Percentiles rank a stretch among this genome's conserved stretches.
Evolutionary conservation across 2,888 invertebrate species (phyloP).

Genomic region (Chymomyza amoena): DNA sequence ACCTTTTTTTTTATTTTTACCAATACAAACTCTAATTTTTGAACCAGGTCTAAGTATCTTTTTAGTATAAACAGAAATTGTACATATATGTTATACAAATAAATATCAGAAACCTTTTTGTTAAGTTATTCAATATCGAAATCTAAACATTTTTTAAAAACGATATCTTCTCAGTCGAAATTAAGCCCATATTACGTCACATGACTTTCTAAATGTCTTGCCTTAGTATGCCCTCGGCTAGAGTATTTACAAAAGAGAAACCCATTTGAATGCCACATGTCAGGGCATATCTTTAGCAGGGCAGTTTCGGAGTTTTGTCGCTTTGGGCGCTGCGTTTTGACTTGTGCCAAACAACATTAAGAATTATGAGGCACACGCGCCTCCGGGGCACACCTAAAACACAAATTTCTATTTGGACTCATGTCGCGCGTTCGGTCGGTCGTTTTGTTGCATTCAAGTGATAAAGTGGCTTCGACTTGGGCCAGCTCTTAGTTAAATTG

Average conservation of each 20-base stretch:
- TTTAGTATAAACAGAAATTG: too few relatives aligned
- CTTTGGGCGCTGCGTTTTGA: background rate
- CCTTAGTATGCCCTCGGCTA: background rate
- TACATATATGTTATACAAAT: too few relatives aligned
- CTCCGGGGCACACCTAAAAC: slow-evolving; percentile 26
- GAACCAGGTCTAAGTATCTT: too few relatives aligned
- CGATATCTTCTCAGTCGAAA: too few relatives aligned
- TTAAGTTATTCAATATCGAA: too few relatives aligned
- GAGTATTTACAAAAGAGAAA: slow-evolving; percentile 24
- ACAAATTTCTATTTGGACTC: slow-evolving; percentile 43
- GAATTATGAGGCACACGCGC: slow-evolving; percentile 34
- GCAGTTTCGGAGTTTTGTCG: background rate
- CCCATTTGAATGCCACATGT: slow-evolving; percentile 67
- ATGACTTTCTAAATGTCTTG: too few relatives aligned
- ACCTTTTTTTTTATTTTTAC: too few relatives aligned
- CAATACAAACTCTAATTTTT: too few relatives aligned
- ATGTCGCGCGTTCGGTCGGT: slow-evolving; percentile 37
- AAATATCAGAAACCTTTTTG: too few relatives aligned
- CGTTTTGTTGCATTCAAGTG: slow-evolving; percentile 11
- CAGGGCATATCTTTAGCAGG: slow-evolving; percentile 1
- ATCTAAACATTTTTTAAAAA: too few relatives aligned
- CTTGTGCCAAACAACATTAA: slow-evolving; percentile 25
- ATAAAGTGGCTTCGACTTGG: slow-evolving; percentile 43
- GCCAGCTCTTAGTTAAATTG: slow-evolving; percentile 46
- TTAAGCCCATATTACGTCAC: too few relatives aligned